Evolutionary conservation across 2,113 vertebrate genomes (phyloP).

Genomic region (Tinamus guttatus): DNA sequence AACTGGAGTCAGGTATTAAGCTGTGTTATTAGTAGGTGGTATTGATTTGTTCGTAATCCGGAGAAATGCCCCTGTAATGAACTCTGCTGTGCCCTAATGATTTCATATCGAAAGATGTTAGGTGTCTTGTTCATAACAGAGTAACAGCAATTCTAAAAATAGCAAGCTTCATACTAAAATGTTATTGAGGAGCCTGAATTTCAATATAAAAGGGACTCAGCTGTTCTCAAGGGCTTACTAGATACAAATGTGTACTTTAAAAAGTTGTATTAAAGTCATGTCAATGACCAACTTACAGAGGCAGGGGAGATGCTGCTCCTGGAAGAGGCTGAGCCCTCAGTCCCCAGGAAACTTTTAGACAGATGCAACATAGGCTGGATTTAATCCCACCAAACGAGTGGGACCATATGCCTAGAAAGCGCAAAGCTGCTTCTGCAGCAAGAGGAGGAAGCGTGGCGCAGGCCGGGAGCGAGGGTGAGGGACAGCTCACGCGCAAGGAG

Average conservation of each 20-base stretch:
- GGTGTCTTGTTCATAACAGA: conserved; percentile 57
- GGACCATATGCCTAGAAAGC: neutral
- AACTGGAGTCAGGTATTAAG: conserved; percentile 21
- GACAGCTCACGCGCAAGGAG: neutral
- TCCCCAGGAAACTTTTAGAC: conserved; percentile 23
- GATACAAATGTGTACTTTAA: conserved; percentile 65
- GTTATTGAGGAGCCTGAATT: conserved; percentile 69
- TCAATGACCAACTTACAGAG: neutral
- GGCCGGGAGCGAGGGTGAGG: too few relatives aligned
- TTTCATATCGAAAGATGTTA: conserved; percentile 64
- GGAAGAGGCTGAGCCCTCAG: conserved; percentile 2
- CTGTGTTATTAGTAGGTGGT: conserved; percentile 63
- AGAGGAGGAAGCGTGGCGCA: too few relatives aligned
- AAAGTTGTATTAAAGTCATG: conserved; percentile 55
- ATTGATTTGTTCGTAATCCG: conserved; percentile 75
- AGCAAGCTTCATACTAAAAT: conserved; percentile 73
- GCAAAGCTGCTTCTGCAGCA: neutral
- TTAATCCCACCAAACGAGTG: neutral
- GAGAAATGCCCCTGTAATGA: conserved; percentile 76
- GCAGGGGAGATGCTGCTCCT: neutral
- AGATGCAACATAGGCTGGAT: neutral
- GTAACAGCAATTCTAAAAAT: conserved; percentile 68
- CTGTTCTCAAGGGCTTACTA: conserved; percentile 69
- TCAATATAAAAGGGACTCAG: conserved; percentile 76
- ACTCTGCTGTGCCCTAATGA: conserved; percentile 68